phyloP scores from a whole-genome alignment of 2,113 vertebrate species.

The Cebus imitator region DNA sequence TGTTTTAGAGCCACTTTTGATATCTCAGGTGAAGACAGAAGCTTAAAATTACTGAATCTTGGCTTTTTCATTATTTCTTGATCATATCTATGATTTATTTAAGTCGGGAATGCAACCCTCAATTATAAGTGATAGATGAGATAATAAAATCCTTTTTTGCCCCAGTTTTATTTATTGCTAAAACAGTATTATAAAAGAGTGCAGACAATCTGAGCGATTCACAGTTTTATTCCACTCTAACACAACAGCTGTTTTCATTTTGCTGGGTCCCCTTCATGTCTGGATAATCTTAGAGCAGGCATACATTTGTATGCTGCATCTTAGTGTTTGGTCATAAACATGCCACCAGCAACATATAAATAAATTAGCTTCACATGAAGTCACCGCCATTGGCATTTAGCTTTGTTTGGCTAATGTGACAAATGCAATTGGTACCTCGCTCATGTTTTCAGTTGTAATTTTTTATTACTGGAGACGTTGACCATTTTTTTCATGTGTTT shows the following conservation, averaged over 20 bases:
- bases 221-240: neutral
- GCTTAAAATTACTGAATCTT: neutral
- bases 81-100: slow-evolving; percentile 16
- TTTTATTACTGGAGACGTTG: neutral
- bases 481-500: neutral
- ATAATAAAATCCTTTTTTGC: neutral
- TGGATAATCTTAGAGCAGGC: neutral
- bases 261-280: neutral
- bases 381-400: neutral
- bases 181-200: slow-evolving; percentile 5
- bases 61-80: neutral
- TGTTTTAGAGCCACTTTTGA: neutral
- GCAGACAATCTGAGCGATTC: neutral
- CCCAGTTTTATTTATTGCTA: slow-evolving; percentile 1
- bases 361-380: neutral
- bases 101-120: neutral
- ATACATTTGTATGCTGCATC: neutral
- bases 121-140: neutral
- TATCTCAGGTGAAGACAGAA: neutral
- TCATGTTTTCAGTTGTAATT: neutral
- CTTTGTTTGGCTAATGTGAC: neutral
- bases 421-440: neutral
- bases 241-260: neutral
- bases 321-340: neutral
- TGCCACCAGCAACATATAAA: neutral